A percentile compares a stretch with the other conserved stretches of the same genome.
These are phyloP conservation scores for Drosophila lowei DNA, from an alignment of 1,140 invertebrate genomes.

Conservation along the genomic window DNA sequence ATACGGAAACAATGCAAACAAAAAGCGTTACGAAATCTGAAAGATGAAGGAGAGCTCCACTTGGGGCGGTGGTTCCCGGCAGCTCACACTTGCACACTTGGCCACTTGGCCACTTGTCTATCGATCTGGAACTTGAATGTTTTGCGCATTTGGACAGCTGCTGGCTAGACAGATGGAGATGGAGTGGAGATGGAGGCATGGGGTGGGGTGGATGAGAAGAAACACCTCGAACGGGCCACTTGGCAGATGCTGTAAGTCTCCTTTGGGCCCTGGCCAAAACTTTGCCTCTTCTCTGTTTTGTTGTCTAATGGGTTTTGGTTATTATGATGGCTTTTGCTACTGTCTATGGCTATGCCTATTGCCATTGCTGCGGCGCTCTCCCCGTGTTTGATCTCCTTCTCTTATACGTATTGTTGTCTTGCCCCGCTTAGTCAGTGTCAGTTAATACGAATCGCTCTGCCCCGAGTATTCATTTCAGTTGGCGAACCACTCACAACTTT, in stretches of 20 bases:
- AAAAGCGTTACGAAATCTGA: constrained; percentile 28
- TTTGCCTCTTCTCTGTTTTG: constrained; percentile 27
- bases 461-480: constrained; percentile 59
- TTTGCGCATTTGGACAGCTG: constrained; percentile 51
- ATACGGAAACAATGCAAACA: neutral
- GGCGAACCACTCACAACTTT: constrained; percentile 51
- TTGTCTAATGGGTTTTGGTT: constrained; percentile 72
- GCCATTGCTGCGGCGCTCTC: neutral
- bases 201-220: constrained; percentile 2
- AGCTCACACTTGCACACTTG: constrained; percentile 20
- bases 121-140: constrained; percentile 54
- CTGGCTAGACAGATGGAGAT: neutral
- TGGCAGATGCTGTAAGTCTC: constrained; percentile 31
- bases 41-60: constrained; percentile 39
- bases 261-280: constrained; percentile 37
- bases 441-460: constrained; percentile 62
- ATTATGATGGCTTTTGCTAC: constrained; percentile 63
- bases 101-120: constrained; percentile 37
- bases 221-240: constrained; percentile 37
- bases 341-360: constrained; percentile 9
- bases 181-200: neutral
- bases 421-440: constrained; percentile 54
- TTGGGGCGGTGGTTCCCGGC: constrained; percentile 25
- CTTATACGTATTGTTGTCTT: constrained; percentile 41
- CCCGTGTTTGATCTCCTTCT: neutral